These are phyloP conservation scores for Propithecus deckenii DNA, from an alignment of 2,797 vertebrate genomes.

Conservation along the genomic window DNA sequence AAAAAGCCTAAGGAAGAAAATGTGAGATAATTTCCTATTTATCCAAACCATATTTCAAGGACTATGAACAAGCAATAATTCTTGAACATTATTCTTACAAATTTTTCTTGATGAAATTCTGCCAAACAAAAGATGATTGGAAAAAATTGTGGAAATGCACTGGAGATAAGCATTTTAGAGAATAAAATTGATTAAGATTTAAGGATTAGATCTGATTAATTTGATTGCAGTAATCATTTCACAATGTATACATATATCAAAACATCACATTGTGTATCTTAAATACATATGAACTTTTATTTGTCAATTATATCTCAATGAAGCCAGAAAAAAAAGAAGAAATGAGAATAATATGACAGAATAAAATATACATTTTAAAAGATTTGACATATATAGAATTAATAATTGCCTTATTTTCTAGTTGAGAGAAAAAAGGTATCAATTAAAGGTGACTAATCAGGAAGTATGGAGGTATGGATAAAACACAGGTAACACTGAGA, in stretches of 20 bases:
- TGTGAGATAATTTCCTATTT: background rate
- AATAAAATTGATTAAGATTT: background rate
- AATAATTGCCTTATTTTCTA: background rate
- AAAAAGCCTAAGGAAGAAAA: background rate
- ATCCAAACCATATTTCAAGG: background rate
- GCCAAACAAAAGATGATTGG: background rate
- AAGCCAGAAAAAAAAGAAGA: background rate
- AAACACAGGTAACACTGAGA: background rate
- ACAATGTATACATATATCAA: too few relatives aligned
- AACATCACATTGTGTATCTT: too few relatives aligned
- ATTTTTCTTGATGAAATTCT: background rate
- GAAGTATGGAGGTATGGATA: background rate
- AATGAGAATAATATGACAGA: background rate
- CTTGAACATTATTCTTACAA: background rate
- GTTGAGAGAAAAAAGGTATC: background rate
- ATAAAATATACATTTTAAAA: background rate
- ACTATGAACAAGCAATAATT: background rate
- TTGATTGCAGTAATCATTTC: too few relatives aligned
- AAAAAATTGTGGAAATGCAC: background rate
- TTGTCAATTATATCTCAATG: too few relatives aligned
- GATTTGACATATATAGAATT: background rate
- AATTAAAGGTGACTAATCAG: background rate
- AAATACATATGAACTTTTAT: too few relatives aligned
- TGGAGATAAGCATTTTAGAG: background rate
- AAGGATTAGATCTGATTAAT: background rate